Evolutionary conservation across 1,140 invertebrate genomes (phyloP), one percentile per base, ranked within the genome.

Genomic region (Drosophila kikkawai): DNA sequence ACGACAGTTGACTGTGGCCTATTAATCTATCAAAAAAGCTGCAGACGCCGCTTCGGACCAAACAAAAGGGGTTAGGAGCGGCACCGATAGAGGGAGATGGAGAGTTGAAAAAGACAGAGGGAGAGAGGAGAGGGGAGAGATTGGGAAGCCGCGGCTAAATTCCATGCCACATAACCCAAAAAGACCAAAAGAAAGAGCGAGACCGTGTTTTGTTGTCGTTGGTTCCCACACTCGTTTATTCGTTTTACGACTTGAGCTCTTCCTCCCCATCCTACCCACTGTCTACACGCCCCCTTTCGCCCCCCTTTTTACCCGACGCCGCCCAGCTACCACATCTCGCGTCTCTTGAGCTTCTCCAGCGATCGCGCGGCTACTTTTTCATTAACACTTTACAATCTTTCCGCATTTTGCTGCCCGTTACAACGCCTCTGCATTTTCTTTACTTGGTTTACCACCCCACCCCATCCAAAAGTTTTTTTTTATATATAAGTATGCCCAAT

Each of bases 351-450:
- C 61, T 69, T 51, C 47, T 9, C 29, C 64, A 37, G 29, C 63
- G 66, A 69, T 69, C 67, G 53, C 55, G 47, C 67, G 53, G 78
- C 85, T 88, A 90, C 84, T 88, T 88, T 87, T 88, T 88, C 84
- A 88, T 88, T 88, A 88, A 88, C 84, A 88, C 84, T 88, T 88
- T 78, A 87, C 84, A 87, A 88, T 88, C 84, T 87, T 88, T 88
- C 80, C 80, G 85, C 85, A 75, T 88, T 84, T 86, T 86, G 83
- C 60, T 78, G 82, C 34, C 32, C 22, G 70, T 66, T 76, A 75
- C 74, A 76, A 75, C 71, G 70, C 69, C 69, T 71, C 69, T 74
- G 70, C 70, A 74, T 58, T 39, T 55, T 26, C 53, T 13, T 17
- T 17, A 4, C 34, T 48, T 47, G n/a, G 12, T n/a, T 42, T 36